Conservation (phyloP, 2,113 vertebrate species). For the Macquaria ambigua region DNA sequence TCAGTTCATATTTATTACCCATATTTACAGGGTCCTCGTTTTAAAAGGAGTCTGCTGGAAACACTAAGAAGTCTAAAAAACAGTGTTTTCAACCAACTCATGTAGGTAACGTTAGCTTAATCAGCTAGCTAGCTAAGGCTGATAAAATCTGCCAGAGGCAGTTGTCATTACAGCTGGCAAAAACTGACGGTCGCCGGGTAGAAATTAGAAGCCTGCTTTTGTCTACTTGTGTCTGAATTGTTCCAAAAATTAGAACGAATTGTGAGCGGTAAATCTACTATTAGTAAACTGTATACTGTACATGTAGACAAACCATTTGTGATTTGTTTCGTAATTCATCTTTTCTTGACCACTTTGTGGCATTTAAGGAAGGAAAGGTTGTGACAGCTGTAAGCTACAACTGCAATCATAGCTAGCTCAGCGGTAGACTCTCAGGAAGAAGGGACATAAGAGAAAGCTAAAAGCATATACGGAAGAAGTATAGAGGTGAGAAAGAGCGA, state of each 20-base stretch:
- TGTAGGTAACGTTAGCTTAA: background rate
- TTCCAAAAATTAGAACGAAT: background rate
- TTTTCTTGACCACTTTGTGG: slow-evolving; percentile 21
- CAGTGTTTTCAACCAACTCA: background rate
- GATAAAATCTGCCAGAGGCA: background rate
- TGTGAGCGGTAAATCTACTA: background rate
- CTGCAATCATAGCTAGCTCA: background rate
- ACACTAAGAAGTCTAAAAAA: background rate
- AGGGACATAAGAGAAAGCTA: slow-evolving; percentile 27
- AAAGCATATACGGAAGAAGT: slow-evolving; percentile 56
- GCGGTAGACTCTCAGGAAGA: slow-evolving; percentile 1
- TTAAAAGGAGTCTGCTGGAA: background rate
- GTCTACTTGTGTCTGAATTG: background rate
- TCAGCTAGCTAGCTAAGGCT: background rate
- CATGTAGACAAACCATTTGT: background rate
- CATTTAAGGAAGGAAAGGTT: background rate
- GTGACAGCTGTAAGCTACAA: background rate
- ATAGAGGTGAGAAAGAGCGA: slow-evolving; percentile 19
- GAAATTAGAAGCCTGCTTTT: background rate
- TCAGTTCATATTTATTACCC: background rate
- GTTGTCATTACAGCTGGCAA: background rate
- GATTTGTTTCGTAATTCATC: background rate
- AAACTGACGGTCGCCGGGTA: background rate
- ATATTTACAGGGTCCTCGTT: background rate
- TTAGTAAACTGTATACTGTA: background rate